These are phyloP conservation scores for Pogonomyrmex barbatus DNA, from an alignment of 1,140 invertebrate genomes.

Conservation along the genomic window DNA sequence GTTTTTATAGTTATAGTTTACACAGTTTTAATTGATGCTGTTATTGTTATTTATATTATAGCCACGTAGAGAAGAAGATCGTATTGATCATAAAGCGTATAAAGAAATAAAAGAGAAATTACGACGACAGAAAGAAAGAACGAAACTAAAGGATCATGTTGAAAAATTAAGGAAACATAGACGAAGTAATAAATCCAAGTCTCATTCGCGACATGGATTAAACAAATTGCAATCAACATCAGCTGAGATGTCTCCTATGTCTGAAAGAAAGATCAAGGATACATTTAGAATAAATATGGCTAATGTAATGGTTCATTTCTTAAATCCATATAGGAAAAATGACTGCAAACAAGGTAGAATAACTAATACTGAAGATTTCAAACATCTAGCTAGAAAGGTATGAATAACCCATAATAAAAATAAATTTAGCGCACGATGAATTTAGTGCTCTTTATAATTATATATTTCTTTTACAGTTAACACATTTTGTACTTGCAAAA, in stretches of 20 bases:
- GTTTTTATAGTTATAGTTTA: constrained; percentile 5
- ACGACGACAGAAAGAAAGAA: constrained; percentile 89
- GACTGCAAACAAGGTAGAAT: constrained; percentile 95
- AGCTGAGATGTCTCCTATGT: constrained; percentile 79
- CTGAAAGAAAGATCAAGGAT: constrained; percentile 93
- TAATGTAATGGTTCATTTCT: constrained; percentile 94
- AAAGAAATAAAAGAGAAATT: constrained; percentile 93
- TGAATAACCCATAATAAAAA: neutral
- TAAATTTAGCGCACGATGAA: neutral
- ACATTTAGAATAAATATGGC: constrained; percentile 96
- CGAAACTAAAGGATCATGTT: constrained; percentile 84
- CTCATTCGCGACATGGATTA: constrained; percentile 79
- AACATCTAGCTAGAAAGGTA: constrained; percentile 98
- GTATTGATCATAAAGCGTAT: constrained; percentile 90
- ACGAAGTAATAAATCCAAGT: constrained; percentile 83
- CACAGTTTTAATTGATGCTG: constrained; percentile 10
- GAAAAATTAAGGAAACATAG: constrained; percentile 83
- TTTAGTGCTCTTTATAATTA: neutral
- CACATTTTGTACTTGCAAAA: constrained; percentile 98
- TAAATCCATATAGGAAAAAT: constrained; percentile 95
- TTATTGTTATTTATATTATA: constrained; percentile 79
- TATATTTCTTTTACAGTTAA: constrained; percentile 90
- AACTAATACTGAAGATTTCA: constrained; percentile 96
- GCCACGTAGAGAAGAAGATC: constrained; percentile 92
- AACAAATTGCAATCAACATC: constrained; percentile 80